A percentile compares a stretch with the other conserved stretches of the same genome.
phyloP scores from a whole-genome alignment of 1,140 invertebrate species.

The Drosophila aff. region DNA sequence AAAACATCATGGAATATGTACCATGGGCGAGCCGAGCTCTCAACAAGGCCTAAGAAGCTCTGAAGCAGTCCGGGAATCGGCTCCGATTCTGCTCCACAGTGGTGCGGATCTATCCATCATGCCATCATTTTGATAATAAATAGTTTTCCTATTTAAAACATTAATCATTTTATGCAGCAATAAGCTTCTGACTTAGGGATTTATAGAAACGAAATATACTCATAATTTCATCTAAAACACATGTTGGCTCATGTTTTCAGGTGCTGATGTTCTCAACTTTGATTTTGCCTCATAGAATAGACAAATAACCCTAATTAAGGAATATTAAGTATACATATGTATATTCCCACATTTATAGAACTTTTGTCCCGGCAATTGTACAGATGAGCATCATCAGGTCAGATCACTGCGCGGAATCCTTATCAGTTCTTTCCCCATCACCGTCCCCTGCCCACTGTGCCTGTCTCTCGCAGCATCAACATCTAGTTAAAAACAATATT shows the following conservation, averaged over 20 bases:
- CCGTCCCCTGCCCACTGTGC: constrained; percentile 29
- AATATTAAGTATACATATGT: background rate
- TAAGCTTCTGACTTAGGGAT: too few species aligned
- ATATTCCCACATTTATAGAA: background rate
- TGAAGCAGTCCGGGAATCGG: constrained; percentile 39
- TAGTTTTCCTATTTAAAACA: constrained; percentile 6
- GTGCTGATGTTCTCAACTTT: background rate
- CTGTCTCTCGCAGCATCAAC: constrained; percentile 64
- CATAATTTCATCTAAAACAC: background rate
- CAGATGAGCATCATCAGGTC: constrained; percentile 4
- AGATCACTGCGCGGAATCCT: background rate
- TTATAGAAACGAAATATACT: background rate
- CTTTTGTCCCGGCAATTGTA: background rate
- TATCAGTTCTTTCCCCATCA: constrained; percentile 13
- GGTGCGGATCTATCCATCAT: constrained; percentile 35
- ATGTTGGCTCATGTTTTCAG: background rate
- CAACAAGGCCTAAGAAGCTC: constrained; percentile 55
- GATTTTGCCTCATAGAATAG: background rate
- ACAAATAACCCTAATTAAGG: constrained; percentile 7
- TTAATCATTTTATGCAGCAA: background rate
- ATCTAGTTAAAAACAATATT: constrained; percentile 85
- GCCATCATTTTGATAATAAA: constrained; percentile 19
- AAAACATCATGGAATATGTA: constrained; percentile 65
- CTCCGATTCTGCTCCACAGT: constrained; percentile 40
- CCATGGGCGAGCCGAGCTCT: constrained; percentile 54